Base-by-base conservation (phyloP, 1,140 invertebrate genomes). In the Zaprionus ornatus region DNA sequence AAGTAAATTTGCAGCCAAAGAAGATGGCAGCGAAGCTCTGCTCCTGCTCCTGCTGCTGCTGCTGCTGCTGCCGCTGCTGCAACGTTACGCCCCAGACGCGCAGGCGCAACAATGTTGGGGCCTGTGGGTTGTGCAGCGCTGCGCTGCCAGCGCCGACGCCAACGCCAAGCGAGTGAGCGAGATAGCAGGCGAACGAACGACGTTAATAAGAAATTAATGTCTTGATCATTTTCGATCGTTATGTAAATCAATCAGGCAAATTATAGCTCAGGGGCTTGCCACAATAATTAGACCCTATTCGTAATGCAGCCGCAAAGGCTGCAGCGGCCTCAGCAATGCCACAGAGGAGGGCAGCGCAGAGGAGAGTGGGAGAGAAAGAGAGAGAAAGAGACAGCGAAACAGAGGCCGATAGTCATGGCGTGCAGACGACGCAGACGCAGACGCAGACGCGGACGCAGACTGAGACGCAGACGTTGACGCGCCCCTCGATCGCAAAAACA, bases 191-290 rank as follows among this genome's bases (percentile, higher is more conserved):
- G 70, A 80, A 79, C 83, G 79, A 83, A 69, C 86, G 70, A 90
- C 91, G 91, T 92, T 92, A 92, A 92, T 92, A 92, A 91, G 91
- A 92, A 92, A 92, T 91, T 92, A 92, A 92, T 92, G 91, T 92
- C 91, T 92, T 92, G 91, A 92, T 92, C 91, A 92, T 92, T 92
- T 92, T 92, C 91, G 87, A 92, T 92, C 91, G 91, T 92, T 92
- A 92, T 92, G 91, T 92, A 92, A 92, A 92, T 92, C 91, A 92
- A 92, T 92, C 91, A 92, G 91, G 91, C 87, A 92, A 92, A 92
- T 92, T 92, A 92, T 92, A 92, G 84, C 91, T 92, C 82, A 92
- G 86, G 82, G 91, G 91, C 91, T 92, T 92, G 91, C 91, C 91
- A 92, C 82, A 91, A 92, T 92, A 92, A 92, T 92, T 92, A 92